Conservation (phyloP, 2,888 invertebrate genomes). For the Eupithecia dodoneata region DNA sequence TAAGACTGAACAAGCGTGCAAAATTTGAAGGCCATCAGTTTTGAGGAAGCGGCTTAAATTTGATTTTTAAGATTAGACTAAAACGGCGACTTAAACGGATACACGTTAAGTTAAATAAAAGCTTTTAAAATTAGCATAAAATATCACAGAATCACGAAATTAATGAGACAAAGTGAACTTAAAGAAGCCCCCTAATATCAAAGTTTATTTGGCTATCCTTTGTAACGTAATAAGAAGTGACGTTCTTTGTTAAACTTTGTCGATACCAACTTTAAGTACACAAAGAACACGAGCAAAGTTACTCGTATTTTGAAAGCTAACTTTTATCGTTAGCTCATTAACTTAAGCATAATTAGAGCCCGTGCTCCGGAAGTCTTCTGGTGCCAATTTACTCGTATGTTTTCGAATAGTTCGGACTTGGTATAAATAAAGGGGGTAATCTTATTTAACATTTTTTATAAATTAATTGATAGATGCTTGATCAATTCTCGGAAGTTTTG, state of each 20-base stretch:
- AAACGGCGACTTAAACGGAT: neutral
- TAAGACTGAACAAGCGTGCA: neutral
- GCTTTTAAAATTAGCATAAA: neutral
- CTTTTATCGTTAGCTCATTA: conserved; percentile 38
- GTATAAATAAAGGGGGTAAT: neutral
- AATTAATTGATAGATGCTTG: neutral
- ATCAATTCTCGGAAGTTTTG: too few species aligned
- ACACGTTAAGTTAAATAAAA: neutral
- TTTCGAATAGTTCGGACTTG: conserved; percentile 2
- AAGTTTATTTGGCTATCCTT: conserved; percentile 39
- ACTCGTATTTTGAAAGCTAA: conserved; percentile 24
- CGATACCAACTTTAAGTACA: conserved; percentile 34
- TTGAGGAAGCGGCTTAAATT: neutral
- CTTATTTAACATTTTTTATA: neutral
- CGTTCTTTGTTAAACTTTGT: conserved; percentile 43
- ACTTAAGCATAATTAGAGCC: conserved; percentile 29
- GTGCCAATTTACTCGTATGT: conserved; percentile 16
- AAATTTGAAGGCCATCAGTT: neutral
- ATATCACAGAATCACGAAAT: conserved; percentile 8
- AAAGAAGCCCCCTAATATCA: conserved; percentile 26
- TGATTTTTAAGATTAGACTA: neutral
- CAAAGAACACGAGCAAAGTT: conserved; percentile 31
- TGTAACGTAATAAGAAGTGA: conserved; percentile 41
- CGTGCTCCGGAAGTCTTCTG: conserved; percentile 11
- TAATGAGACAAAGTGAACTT: conserved; percentile 30